Base-by-base conservation (phyloP, 2,888 invertebrate genomes). In the Drosophila nr. perissopoda region DNA sequence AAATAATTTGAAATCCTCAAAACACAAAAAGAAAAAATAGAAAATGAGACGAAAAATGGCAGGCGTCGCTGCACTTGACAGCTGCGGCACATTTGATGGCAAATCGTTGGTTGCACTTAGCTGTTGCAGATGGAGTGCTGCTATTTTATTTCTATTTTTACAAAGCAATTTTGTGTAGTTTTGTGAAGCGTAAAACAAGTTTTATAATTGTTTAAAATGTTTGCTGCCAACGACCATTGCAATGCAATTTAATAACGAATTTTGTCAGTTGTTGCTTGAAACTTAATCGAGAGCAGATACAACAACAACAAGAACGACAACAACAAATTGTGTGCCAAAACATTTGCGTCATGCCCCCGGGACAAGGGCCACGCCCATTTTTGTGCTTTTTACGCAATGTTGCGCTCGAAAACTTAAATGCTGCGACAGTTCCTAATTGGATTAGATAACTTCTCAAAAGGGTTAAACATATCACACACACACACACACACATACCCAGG, bases 171-270 rank as follows among this genome's bases (percentile, higher is more conserved):
- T 69, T 64, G 34, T 77, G 80, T 78, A 76, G 86, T 80, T 73
- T 75, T 88, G 83, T 86, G 82, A 75, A 86, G 85, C 88, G 85
- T 88, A 82, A 86, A 86, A 86, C 85, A 88, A 86, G 85, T 86
- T 86, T 86, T 88, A 86, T 86, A 86, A 86, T 86, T 86, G 85
- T 88, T 86, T 83, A 82, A 86, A 88, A 85, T 86, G 85, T 82
- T 82, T 83, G 83, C 86, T 74, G 83, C 66, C 65, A 85, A 81
- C 75, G 88, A 86, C 88, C 83, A 76, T 61, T 86, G 80, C 85
- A 83, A 58, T 76, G 80, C 88, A 80, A 83, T 85, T 86, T 86
- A 86, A 83, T 88, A 85, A 85, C 83, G 86, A 88, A 86, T 85
- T 88, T 88, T 88, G 85, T 85, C 85, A 85, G 85, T 88, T 88